Base-by-base conservation (phyloP, 2,888 invertebrate genomes). In the Macaria liturata region DNA sequence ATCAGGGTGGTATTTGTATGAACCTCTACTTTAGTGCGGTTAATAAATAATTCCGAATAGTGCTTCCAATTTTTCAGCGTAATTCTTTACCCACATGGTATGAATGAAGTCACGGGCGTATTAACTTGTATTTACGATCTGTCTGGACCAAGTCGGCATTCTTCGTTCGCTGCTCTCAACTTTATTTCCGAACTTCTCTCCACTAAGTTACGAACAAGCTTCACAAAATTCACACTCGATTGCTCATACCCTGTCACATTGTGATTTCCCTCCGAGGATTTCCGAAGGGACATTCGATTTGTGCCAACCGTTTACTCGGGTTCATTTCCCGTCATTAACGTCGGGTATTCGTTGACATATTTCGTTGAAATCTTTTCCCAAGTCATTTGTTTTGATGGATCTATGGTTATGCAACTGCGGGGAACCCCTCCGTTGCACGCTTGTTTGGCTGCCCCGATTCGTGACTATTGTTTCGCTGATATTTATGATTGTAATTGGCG, bases 401-500 rank as follows among this genome's bases (percentile, higher is more conserved):
- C 47, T 34, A n/a, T 32, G n/a, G 30, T 9, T 20, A 20, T 52
- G 34, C 9, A 45, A 34, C 48, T 49, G 52, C 20, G 34, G 52
- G 52, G 45, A 57, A 49, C 9, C 57, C 46, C 43, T 50, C 42
- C 46, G 40, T 31, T 34, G 4, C 31, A 31, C 30, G 30, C n/a
- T 32, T 57, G 43, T 54, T 51, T 42, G 30, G 46, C 37, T 55
- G 60, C 49, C 51, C 59, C 51, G 51, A 59, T 63, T 62, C 61
- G 65, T 62, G 62, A 58, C 54, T 49, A 44, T 56, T 56, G 61
- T 56, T 45, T 59, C 43, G 40, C 44, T 64, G 53, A 49, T 57
- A 58, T 63, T 57, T 63, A 57, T 63, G 51, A 55, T 65, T 58
- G 57, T 53, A 58, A 64, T 64, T 58, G 52, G 43, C 48, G 61